Percentiles rank a stretch among this genome's conserved stretches.
Conservation (phyloP, 2,888 invertebrate species). For the Rhamphomyia laevipes region DNA sequence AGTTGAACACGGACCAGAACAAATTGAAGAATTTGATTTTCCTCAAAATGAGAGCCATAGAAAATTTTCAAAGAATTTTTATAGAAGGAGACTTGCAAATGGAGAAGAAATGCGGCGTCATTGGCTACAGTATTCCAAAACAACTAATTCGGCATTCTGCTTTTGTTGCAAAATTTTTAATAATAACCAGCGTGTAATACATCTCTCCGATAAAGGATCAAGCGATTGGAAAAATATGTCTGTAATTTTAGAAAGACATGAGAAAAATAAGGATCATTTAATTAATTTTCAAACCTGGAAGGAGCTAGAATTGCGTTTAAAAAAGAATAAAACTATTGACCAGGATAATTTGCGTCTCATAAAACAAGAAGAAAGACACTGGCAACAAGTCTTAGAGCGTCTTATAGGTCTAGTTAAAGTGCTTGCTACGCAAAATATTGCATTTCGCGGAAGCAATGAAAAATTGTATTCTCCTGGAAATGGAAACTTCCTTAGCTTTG, state of each 20-base stretch:
- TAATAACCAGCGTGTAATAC: no score
- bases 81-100: no score
- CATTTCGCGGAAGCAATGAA: conserved; percentile 5
- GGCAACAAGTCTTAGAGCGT: not conserved
- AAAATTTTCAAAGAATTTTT: no score
- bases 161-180: no score
- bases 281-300: not conserved
- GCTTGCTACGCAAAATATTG: not conserved
- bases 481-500: conserved; percentile 9
- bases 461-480: conserved; percentile 5
- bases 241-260: not conserved
- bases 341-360: not conserved
- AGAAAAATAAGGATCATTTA: not conserved
- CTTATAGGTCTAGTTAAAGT: not conserved
- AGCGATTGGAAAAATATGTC: no score
- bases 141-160: no score
- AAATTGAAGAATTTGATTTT: no score
- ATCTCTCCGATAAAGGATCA: no score
- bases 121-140: no score
- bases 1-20: not conserved
- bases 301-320: not conserved
- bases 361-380: not conserved
- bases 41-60: no score
- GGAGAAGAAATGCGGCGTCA: no score
- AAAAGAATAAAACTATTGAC: not conserved